Evolutionary conservation across 2,113 vertebrate species (phyloP), one percentile per base, ranked within the genome.

Genomic region (Malurus alboscapulatus): DNA sequence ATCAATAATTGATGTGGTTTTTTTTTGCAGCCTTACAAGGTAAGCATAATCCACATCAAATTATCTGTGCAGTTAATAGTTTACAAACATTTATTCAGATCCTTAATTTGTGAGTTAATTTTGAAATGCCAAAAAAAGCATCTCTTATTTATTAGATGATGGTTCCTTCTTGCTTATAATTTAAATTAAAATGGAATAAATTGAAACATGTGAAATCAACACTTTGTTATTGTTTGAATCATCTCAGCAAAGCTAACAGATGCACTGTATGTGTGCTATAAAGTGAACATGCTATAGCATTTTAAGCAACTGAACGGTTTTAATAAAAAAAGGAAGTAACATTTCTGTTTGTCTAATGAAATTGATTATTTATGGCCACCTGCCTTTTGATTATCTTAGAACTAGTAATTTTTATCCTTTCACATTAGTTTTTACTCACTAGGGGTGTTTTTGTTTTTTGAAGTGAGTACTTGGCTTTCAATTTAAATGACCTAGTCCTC

Each of bases 181-280:
- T 69, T 61, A 57, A 84, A 79, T 89, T n/a, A 82, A 92, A 78
- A 80, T 51, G 12, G n/a, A 90, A 84, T 92, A 54, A 50, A 96
- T 92, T 80, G 76, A 87, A 90, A 85, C 11, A 79, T 1, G 24
- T 66, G 47, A 93, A 66, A 73, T 45, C 42, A 69, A 50, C 3
- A 19, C 24, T 62, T 85, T 32, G 3, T 69, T 79, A 62, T 61
- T 76, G 34, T 73, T 90, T 90, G 79, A 71, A 59, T 93, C 27
- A 47, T n/a, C 50, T 83, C 51, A 77, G 47, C 53, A 78, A 65
- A 82, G n/a, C 22, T 53, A 61, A 62, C 24, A 83, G 18, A 51
- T 54, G 20, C 12, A 21, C 47, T 34, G 14, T 68, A 32, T 51
- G 22, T 2, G 1, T 44, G 48, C n/a, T 42, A 65, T 29, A 83